phyloP scores from a whole-genome alignment of 1,140 invertebrate genomes.

The Drosophila littoralis region DNA sequence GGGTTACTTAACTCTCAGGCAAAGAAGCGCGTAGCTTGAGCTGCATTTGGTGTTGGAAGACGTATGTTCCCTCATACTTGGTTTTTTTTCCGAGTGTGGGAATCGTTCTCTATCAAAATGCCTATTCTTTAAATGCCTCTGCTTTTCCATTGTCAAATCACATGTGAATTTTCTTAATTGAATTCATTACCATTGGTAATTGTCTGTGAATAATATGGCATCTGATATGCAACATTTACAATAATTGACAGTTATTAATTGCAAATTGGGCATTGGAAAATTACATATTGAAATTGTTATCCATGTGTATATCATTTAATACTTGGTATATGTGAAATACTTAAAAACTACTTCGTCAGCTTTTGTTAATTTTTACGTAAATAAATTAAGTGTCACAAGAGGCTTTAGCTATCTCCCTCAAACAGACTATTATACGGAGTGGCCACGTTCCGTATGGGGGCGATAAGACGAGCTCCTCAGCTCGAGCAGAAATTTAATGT shows the following conservation, averaged over 20 bases:
- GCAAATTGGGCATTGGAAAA: neutral
- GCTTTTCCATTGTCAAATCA: no score
- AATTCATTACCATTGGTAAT: neutral
- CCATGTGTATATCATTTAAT: neutral
- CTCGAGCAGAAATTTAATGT: constrained; percentile 15
- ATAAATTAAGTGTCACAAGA: constrained; percentile 67
- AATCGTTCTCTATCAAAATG: no score
- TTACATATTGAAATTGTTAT: neutral
- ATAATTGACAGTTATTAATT: constrained; percentile 7
- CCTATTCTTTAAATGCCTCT: neutral
- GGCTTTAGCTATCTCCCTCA: constrained; percentile 32
- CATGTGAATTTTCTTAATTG: neutral
- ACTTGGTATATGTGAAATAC: constrained; percentile 3
- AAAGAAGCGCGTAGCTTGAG: no score
- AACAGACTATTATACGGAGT: constrained; percentile 27
- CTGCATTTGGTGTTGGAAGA: no score
- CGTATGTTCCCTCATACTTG: no score
- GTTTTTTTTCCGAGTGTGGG: no score
- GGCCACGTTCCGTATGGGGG: no score
- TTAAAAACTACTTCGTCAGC: constrained; percentile 28
- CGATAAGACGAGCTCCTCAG: constrained; percentile 20
- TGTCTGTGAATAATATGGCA: neutral
- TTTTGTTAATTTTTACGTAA: constrained; percentile 65
- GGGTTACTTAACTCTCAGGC: no score
- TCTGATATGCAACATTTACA: neutral